Conservation (phyloP, 53 echinoderm and acorn worm species). For the Echinometra lucunter region DNA sequence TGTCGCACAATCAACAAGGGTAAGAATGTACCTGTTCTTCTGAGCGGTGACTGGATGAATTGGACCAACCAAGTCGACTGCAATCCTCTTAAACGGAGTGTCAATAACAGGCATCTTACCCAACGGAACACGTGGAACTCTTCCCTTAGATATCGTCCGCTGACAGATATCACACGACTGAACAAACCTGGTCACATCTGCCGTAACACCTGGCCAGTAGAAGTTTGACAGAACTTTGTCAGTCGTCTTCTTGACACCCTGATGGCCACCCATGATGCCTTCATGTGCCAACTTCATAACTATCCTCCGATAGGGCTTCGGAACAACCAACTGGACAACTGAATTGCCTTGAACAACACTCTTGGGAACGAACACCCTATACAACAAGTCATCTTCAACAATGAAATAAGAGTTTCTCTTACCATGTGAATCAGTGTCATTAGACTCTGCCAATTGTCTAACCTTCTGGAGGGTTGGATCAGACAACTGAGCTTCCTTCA, state of each 20-base stretch:
- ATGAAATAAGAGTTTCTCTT: neutral
- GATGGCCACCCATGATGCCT: conserved; percentile 34
- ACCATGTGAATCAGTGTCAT: neutral
- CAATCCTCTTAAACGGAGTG: conserved; percentile 66
- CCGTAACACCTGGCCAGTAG: conserved; percentile 30
- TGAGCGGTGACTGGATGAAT: conserved; percentile 64
- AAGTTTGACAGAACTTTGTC: no score
- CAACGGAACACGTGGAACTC: conserved; percentile 58
- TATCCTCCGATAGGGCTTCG: neutral
- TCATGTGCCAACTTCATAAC: conserved; percentile 37
- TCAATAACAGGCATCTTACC: conserved; percentile 72
- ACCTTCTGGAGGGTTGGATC: neutral
- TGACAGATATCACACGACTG: conserved; percentile 68
- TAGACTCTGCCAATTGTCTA: neutral
- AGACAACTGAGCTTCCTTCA: neutral
- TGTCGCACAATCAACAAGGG: conserved; percentile 76
- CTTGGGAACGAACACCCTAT: neutral
- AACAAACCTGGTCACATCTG: neutral
- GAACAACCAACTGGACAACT: neutral
- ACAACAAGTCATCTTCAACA: neutral
- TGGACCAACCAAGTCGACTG: conserved; percentile 69
- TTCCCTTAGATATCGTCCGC: conserved; percentile 39
- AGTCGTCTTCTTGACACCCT: conserved; percentile 18
- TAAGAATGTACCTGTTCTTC: conserved; percentile 75
- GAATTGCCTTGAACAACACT: neutral